These are phyloP conservation scores for Channa argus DNA, from an alignment of 2,113 vertebrate species.

Conservation along the genomic window DNA sequence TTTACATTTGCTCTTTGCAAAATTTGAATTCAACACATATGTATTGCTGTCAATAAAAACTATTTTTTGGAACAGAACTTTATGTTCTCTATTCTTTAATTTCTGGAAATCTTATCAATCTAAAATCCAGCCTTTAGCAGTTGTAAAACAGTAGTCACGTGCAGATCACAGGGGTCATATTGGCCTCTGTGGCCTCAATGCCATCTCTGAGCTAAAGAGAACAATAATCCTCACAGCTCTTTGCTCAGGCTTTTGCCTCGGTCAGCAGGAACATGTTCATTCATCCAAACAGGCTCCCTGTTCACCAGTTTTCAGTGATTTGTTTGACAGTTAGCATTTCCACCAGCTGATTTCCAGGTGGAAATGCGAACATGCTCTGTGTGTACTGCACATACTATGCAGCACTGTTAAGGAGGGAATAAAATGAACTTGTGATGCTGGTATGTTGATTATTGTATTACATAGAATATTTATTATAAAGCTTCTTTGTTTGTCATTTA, in stretches of 20 bases:
- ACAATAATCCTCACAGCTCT: conserved; percentile 76
- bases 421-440: no score
- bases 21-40: conserved; percentile 56
- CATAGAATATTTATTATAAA: neutral
- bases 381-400: neutral
- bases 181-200: conserved; percentile 77
- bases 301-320: conserved; percentile 54
- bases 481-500: neutral
- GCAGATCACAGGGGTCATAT: conserved; percentile 75
- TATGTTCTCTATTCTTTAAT: conserved; percentile 20
- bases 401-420: neutral
- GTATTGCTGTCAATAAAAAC: conserved; percentile 80
- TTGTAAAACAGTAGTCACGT: conserved; percentile 67
- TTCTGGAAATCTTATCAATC: conserved; percentile 68
- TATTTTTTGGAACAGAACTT: conserved; percentile 61
- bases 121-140: conserved; percentile 53
- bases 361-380: neutral
- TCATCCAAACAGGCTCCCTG: conserved; percentile 70
- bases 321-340: conserved; percentile 35
- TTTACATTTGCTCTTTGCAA: conserved; percentile 65
- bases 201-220: conserved; percentile 68
- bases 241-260: conserved; percentile 69
- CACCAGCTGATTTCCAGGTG: conserved; percentile 31
- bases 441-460: neutral
- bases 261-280: conserved; percentile 76